Percentiles rank a stretch among this genome's conserved stretches.
Evolutionary conservation across 2,797 vertebrate genomes (phyloP).

Genomic region (Tinamus major): DNA sequence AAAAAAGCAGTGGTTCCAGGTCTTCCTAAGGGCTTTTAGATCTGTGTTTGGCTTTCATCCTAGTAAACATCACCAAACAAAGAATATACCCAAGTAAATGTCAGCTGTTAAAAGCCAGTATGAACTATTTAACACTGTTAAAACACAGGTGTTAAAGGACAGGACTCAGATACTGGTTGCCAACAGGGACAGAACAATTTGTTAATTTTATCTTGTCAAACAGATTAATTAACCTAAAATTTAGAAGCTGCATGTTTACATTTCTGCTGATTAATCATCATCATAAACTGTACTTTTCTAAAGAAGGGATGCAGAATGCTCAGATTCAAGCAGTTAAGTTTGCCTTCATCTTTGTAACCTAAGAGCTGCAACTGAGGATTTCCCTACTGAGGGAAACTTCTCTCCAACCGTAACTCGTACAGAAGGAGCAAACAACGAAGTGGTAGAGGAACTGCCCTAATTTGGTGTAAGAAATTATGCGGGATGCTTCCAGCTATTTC

Average conservation of each 20-base stretch:
- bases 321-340: not conserved
- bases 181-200: not conserved
- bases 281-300: not conserved
- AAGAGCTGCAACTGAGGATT: not conserved
- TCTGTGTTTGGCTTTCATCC: not conserved
- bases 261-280: not conserved
- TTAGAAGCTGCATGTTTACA: not conserved
- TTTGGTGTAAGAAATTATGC: not conserved
- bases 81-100: not conserved
- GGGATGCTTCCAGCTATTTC: not conserved
- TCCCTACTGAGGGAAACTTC: not conserved
- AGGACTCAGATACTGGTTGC: not conserved
- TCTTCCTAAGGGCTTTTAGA: not conserved
- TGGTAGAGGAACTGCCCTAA: not conserved
- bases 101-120: not conserved
- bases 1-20: not conserved
- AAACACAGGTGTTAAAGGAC: not conserved
- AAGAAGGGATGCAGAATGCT: not conserved
- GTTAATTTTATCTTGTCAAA: not conserved
- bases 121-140: not conserved
- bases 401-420: not conserved
- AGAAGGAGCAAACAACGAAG: not conserved
- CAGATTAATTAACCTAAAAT: not conserved
- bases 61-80: not conserved
- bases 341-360: not conserved